Percentiles rank a stretch among this genome's conserved stretches.
Conservation (phyloP, 1,140 invertebrate genomes). For the Magallana ariakensis region DNA sequence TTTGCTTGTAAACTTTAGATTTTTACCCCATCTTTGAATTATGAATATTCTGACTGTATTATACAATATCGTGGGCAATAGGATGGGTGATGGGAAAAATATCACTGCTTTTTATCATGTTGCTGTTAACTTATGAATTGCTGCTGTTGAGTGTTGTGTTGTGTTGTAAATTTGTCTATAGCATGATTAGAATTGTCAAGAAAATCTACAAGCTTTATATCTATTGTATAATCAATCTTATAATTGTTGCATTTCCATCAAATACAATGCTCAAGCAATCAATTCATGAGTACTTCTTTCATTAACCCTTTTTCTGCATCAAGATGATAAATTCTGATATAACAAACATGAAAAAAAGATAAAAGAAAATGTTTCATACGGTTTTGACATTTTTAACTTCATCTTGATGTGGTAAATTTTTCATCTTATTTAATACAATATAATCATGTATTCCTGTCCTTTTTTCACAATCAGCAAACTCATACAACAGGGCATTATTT, state of each 20-base stretch:
- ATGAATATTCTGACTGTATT: not conserved
- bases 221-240: too few relatives aligned
- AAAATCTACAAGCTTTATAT: too few relatives aligned
- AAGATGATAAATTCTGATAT: not conserved
- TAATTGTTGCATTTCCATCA: too few relatives aligned
- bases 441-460: not conserved
- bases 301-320: not conserved
- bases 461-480: constrained; percentile 17
- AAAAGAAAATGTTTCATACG: not conserved
- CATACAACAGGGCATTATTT: constrained; percentile 33
- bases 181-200: too few relatives aligned
- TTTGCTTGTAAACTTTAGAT: not conserved
- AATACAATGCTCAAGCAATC: not conserved
- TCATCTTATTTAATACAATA: not conserved
- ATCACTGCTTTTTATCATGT: not conserved
- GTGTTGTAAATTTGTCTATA: too few relatives aligned
- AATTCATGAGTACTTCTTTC: not conserved
- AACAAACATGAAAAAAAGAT: not conserved
- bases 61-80: not conserved
- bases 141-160: not conserved
- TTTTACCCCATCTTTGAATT: not conserved
- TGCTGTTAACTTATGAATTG: not conserved
- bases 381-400: not conserved
- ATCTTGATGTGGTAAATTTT: not conserved
- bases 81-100: constrained; percentile 3